Evolutionary conservation across 2,797 vertebrate genomes (phyloP), one percentile per base, ranked within the genome.

Genomic region (Steatocranus sp.): DNA sequence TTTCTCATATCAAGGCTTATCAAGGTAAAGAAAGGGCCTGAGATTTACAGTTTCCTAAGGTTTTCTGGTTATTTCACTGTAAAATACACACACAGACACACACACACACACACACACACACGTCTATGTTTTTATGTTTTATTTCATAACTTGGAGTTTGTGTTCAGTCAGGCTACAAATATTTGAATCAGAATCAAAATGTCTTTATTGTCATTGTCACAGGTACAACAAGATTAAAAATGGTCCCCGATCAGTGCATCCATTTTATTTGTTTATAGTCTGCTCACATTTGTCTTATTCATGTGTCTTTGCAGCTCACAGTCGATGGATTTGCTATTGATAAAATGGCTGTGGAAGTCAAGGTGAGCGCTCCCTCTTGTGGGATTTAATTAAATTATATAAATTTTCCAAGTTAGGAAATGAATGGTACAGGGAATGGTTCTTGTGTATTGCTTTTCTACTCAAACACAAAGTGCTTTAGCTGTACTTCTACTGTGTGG

Each of bases 1-100:
- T 99, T 99, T 93, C 96, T 99, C 94, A 98, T 99, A 97, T 98
- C 98, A 89, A 96, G 98, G 81, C 96, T 99, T 91, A 98, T 99
- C 94, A 99, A 99, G 97, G 98, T 99, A 87, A 6, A 32, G 9
- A 5, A 4, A 25, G 9, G 5, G n/a, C 6, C 50, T 7, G 50
- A 54, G n/a, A 46, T 34, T 48, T 43, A 38, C 32, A 25, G 63
- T 43, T 43, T 68, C 63, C 36, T 25, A 1, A 25, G 20, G 14
- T 66, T 66, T 25, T 41, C 61, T 23, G 61, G 8, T 25, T 43
- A 18, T 68, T 43, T 68, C 23, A 68, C 20, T 17, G 34, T 11
- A 11, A 27, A 58, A 58, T 7, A 32, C 15, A 56, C 8, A 54
- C 23, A 54, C 4, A 25, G 1, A 25, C 7, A 53, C 51, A 30